phyloP scores from a whole-genome alignment of 2,888 invertebrate species.

The Eucera pruinosa region DNA sequence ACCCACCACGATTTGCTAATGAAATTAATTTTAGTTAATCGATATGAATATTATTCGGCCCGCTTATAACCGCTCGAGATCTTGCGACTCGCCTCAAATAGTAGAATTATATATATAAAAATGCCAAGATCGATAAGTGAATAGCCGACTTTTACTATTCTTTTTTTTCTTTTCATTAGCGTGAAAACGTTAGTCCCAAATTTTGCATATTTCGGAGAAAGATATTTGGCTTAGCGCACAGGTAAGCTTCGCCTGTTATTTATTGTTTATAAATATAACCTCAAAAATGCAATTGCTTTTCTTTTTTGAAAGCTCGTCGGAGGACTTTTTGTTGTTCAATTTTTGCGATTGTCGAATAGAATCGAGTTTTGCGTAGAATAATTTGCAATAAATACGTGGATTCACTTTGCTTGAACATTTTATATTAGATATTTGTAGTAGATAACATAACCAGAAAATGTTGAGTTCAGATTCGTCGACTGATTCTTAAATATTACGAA shows the following conservation, averaged over 20 bases:
- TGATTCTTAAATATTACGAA: background rate
- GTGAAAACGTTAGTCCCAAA: too few species aligned
- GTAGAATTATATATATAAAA: conserved; percentile 5
- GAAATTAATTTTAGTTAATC: conserved; percentile 2
- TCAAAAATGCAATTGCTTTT: conserved; percentile 4
- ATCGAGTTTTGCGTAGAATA: background rate
- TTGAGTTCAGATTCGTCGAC: background rate
- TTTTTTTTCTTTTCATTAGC: background rate
- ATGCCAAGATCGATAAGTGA: background rate
- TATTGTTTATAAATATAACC: conserved; percentile 47
- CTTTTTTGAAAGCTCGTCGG: background rate
- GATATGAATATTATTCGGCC: background rate
- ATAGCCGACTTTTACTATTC: background rate
- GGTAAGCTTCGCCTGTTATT: conserved; percentile 44
- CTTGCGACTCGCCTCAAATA: background rate
- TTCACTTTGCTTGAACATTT: background rate
- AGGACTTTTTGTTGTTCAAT: background rate
- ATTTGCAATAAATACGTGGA: background rate
- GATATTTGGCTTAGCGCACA: conserved; percentile 13
- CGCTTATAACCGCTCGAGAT: background rate
- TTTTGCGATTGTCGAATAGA: background rate
- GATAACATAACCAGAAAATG: background rate
- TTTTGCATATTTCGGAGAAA: too few species aligned
- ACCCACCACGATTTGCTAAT: background rate
- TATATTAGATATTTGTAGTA: conserved; percentile 21